Percentiles rank a stretch among this genome's conserved stretches.
Conservation (phyloP, 2,888 invertebrate species). For the Sesia apiformis region DNA sequence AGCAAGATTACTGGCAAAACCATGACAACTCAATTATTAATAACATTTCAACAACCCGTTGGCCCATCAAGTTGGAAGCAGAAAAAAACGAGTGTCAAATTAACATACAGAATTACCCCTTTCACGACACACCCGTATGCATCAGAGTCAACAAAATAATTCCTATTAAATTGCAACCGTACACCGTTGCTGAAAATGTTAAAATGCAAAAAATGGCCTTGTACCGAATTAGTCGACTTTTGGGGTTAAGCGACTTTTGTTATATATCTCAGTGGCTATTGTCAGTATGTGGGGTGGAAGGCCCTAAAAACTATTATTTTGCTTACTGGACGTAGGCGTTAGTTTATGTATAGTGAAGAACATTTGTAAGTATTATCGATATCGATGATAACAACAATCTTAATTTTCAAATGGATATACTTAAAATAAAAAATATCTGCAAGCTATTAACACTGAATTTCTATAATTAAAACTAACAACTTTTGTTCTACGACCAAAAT, state of each 20-base stretch:
- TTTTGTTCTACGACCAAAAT: too few relatives aligned
- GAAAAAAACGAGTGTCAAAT: constrained; percentile 17
- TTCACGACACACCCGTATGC: constrained; percentile 22
- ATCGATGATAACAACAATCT: background rate
- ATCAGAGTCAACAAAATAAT: constrained; percentile 28
- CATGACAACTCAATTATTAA: too few relatives aligned
- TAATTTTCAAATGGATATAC: background rate
- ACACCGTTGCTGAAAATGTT: constrained; percentile 34
- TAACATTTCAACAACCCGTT: too few relatives aligned
- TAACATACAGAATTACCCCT: constrained; percentile 37
- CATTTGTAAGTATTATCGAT: constrained; percentile 13
- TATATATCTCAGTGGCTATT: constrained; percentile 36
- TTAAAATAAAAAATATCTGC: too few relatives aligned
- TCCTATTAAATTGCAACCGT: constrained; percentile 59
- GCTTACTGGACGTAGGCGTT: constrained; percentile 22
- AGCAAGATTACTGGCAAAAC: too few relatives aligned
- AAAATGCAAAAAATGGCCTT: constrained; percentile 21
- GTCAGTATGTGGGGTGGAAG: constrained; percentile 38
- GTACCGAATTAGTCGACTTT: constrained; percentile 42
- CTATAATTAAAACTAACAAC: too few relatives aligned
- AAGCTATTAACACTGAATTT: too few relatives aligned
- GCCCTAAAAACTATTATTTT: constrained; percentile 38
- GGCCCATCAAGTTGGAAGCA: too few relatives aligned
- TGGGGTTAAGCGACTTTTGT: constrained; percentile 55
- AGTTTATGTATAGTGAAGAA: constrained; percentile 16